phyloP scores from a whole-genome alignment of 1,140 invertebrate genomes.

The Lordiphosa collinella region DNA sequence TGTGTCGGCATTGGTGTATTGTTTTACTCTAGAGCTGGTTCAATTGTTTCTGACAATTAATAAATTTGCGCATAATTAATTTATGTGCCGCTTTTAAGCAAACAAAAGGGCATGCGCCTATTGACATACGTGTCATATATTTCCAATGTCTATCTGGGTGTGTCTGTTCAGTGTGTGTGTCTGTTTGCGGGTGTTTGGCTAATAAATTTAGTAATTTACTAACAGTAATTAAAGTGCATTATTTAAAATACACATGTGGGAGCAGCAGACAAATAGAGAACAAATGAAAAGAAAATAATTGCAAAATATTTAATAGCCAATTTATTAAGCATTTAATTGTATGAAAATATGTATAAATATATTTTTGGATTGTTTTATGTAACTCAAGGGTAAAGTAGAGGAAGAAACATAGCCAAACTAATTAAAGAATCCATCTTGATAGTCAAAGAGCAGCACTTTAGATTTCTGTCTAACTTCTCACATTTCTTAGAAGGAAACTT shows the following conservation, averaged over 20 bases:
- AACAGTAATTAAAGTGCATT: slow-evolving; percentile 59
- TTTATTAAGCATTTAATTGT: not conserved
- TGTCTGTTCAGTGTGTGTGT: not conserved
- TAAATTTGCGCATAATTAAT: slow-evolving; percentile 69
- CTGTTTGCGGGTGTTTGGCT: slow-evolving; percentile 26
- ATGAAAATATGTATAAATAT: not conserved
- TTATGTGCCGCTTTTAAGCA: slow-evolving; percentile 49
- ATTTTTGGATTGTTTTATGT: no score
- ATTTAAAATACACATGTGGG: slow-evolving; percentile 33
- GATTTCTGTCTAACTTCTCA: no score
- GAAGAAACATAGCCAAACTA: no score
- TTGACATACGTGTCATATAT: slow-evolving; percentile 33
- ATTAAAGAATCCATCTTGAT: no score
- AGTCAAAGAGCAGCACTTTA: no score
- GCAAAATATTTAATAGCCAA: not conserved
- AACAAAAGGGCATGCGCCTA: slow-evolving; percentile 44
- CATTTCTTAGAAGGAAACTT: no score
- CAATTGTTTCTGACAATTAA: slow-evolving; percentile 69
- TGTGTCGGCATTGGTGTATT: slow-evolving; percentile 14
- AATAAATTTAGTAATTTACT: slow-evolving; percentile 52
- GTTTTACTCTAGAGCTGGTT: slow-evolving; percentile 29
- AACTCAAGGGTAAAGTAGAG: no score
- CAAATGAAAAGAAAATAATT: not conserved
- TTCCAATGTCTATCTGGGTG: slow-evolving; percentile 9
- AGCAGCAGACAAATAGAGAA: not conserved